Evolutionary conservation across 2,797 vertebrate species (phyloP), one percentile per base, ranked within the genome.

Genomic region (Cuniculus paca): DNA sequence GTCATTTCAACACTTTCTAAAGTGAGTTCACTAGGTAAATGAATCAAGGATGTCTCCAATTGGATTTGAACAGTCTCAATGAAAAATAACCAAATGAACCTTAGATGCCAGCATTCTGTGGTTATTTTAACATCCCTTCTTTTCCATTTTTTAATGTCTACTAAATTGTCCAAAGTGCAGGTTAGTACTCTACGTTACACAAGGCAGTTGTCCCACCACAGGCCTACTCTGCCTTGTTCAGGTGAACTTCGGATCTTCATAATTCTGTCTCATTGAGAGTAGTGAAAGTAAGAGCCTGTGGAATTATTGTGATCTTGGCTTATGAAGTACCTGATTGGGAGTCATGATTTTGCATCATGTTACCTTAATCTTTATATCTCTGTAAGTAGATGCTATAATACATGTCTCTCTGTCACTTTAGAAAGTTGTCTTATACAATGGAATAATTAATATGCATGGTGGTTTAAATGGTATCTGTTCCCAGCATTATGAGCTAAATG

Each of bases 11-110:
- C 48, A 61, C 77, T 74, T 81, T 68, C 91, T 31, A 80, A 80
- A 93, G 91, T 82, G 70, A 94, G 42, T 88, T 89, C 86, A 95
- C 58, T 75, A 61, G 68, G 42, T 88, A 56, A 85, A 86, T 54
- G 17, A 88, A 28, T 48, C 81, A 90, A 63, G 56, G 36, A 70
- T 92, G n/a, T 82, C 74, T 95, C 91, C 19, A 60, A 56, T 39
- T 90, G 58, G 82, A 92, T 85, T 92, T 91, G 48, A 96, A 91
- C 20, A 89, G 6, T 74, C 11, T 94, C 22, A 6, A 31, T 91
- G 82, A 81, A 92, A 77, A 86, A 65, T 26, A 91, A n/a, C 7
- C 45, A 75, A 92, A n/a, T 39, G 80, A 80, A 79, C 2, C 1
- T 24, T 52, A 88, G 54, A 45, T 86, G 31, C 84, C 45, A 65